phyloP scores from a whole-genome alignment of 1,140 invertebrate species.

The Drosophila mauritiana region DNA sequence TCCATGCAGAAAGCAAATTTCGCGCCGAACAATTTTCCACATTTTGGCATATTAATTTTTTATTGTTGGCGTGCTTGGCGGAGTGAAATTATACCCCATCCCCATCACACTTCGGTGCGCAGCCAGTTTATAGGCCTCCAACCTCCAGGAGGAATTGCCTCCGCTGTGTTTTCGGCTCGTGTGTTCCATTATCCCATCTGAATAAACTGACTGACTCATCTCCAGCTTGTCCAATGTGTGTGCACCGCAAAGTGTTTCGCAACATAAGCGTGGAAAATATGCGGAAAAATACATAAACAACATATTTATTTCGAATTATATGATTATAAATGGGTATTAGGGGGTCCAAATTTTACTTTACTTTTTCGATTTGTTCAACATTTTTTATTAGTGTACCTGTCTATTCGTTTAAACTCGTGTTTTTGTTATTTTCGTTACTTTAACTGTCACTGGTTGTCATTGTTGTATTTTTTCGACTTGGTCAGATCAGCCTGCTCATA shows the following conservation, averaged over 20 bases:
- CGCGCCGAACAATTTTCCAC: conserved; percentile 57
- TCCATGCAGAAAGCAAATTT: conserved; percentile 38
- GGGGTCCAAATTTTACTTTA: not conserved
- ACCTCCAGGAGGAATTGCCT: conserved; percentile 14
- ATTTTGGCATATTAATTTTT: conserved; percentile 64
- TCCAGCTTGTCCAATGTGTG: conserved; percentile 13
- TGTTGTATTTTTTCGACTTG: conserved; percentile 14
- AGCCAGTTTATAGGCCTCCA: conserved; percentile 28
- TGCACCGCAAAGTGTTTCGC: conserved; percentile 2
- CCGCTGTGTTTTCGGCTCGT: conserved; percentile 45
- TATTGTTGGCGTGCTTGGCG: conserved; percentile 16
- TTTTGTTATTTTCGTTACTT: conserved; percentile 1
- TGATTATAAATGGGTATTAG: not conserved
- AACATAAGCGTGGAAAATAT: not conserved
- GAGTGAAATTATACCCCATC: not conserved
- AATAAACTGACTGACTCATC: conserved; percentile 54
- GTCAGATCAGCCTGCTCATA: conserved; percentile 45
- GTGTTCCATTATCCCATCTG: conserved; percentile 59
- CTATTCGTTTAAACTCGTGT: not conserved
- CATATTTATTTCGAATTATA: not conserved
- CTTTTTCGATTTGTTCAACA: no score
- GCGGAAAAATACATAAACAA: not conserved
- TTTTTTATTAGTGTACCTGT: not conserved
- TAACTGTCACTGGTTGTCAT: conserved; percentile 15
- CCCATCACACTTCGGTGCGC: conserved; percentile 46